Base-by-base conservation (phyloP, 2,797 vertebrate genomes). In the Coluber constrictor region DNA sequence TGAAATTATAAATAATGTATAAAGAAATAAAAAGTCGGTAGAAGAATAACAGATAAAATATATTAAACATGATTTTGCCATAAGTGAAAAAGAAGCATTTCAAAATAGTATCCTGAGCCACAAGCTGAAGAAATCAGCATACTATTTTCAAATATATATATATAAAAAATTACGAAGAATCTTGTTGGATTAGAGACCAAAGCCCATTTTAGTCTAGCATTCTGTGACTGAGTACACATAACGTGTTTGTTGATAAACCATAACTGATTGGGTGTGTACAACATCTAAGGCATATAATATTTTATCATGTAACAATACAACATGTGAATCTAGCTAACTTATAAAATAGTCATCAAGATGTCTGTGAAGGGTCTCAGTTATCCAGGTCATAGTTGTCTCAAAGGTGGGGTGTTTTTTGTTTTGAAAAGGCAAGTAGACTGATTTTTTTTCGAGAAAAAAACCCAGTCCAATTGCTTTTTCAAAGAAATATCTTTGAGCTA, bases 1-100 rank as follows among this genome's bases (percentile, higher is more conserved):
- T 96, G 95, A 97, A 98, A 97, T 96, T 95, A 97, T 95, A 97
- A 97, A 97, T 97, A 97, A 97, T 97, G 97, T 97, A 97, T 97
- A 97, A 96, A 97, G 90, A 66, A 93, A 96, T 96, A 88, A 92
- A 89, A 79, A 56, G 96, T 93, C 93, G 94, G 93, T 94, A 94
- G 61, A 95, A 95, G 93, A 96, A 94, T 96, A 96, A 94, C 94
- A 96, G 96, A 96, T 93, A 96, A 96, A 96, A 96, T 94, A 92
- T 94, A 95, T 91, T 90, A 91, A 90, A 91, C 92, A 66, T 90
- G 74, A 74, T 91, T 94, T 61, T 86, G 89, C 86, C 89, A 89
- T 59, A 90, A 86, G 23, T 55, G 90, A 0, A 8, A 54, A 51
- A 60, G 61, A 91, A 94, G 13, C 61, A 92, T 92, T 96, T 94